These are phyloP conservation scores for Eupelmus urozonus DNA, from an alignment of 2,888 invertebrate species.

Conservation along the genomic window DNA sequence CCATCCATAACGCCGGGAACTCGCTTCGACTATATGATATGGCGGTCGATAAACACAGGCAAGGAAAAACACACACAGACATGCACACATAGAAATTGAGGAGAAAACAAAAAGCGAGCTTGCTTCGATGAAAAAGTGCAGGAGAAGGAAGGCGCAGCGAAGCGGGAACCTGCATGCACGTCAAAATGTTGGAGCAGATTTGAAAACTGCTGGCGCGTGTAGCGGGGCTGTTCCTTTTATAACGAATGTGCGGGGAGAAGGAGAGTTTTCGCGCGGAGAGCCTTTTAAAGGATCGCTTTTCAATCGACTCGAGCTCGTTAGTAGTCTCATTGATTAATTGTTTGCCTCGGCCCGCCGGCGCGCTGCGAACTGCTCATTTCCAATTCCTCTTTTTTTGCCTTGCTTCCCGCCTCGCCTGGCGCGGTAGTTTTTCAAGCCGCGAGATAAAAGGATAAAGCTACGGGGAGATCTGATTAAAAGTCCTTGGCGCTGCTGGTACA, in stretches of 20 bases:
- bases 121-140: too few species aligned
- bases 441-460: constrained; percentile 1
- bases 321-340: constrained; percentile 43
- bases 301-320: constrained; percentile 49
- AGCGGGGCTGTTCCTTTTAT: not conserved
- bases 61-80: too few species aligned
- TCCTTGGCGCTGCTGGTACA: not conserved
- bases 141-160: too few species aligned
- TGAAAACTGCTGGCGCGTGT: constrained; percentile 25
- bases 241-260: constrained; percentile 7
- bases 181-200: constrained; percentile 1
- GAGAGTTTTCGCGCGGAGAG: not conserved
- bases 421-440: not conserved
- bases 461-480: not conserved
- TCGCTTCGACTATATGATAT: too few species aligned
- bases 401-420: not conserved
- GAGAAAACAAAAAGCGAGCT: too few species aligned
- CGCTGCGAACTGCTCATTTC: not conserved
- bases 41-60: too few species aligned
- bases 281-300: constrained; percentile 34
- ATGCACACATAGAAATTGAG: too few species aligned
- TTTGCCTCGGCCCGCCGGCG: constrained; percentile 6
- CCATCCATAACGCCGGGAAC: constrained; percentile 13
- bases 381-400: not conserved
- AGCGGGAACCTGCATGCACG: not conserved